Conservation (phyloP, 1,140 invertebrate genomes). For the Battus philenor region DNA sequence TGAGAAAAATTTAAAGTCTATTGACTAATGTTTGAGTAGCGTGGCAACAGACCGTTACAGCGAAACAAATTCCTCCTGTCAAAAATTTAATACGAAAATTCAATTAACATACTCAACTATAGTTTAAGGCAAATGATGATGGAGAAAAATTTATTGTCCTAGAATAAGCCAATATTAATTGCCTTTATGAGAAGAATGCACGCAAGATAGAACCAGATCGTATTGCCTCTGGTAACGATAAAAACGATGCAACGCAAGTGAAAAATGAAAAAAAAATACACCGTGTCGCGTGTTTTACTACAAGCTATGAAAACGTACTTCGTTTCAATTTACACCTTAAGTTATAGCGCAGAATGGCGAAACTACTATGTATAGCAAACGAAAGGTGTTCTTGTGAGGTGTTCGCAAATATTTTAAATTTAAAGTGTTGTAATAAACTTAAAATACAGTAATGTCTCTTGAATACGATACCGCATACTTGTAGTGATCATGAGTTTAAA, state of each 20-base stretch:
- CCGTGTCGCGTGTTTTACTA: constrained; percentile 12
- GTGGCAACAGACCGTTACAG: neutral
- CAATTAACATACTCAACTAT: constrained; percentile 7
- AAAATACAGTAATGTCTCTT: no score
- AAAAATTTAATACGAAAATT: constrained; percentile 12
- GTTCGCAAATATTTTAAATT: no score
- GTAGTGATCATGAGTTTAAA: no score
- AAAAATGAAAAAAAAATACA: constrained; percentile 9
- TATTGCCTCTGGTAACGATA: constrained; percentile 10
- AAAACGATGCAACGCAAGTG: neutral
- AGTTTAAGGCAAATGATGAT: neutral
- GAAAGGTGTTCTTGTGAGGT: no score
- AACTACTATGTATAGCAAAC: no score
- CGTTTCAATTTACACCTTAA: constrained; percentile 4
- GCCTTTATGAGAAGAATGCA: constrained; percentile 11
- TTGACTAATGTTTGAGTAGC: neutral
- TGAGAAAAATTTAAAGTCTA: neutral
- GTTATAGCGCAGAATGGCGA: no score
- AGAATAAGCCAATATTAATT: constrained; percentile 5
- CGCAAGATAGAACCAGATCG: constrained; percentile 7
- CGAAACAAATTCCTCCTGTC: neutral
- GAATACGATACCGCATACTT: no score
- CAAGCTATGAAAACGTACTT: neutral
- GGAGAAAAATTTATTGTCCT: neutral
- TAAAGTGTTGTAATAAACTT: no score